Base-by-base conservation (phyloP, 2,113 vertebrate species). In the Perca flavescens region DNA sequence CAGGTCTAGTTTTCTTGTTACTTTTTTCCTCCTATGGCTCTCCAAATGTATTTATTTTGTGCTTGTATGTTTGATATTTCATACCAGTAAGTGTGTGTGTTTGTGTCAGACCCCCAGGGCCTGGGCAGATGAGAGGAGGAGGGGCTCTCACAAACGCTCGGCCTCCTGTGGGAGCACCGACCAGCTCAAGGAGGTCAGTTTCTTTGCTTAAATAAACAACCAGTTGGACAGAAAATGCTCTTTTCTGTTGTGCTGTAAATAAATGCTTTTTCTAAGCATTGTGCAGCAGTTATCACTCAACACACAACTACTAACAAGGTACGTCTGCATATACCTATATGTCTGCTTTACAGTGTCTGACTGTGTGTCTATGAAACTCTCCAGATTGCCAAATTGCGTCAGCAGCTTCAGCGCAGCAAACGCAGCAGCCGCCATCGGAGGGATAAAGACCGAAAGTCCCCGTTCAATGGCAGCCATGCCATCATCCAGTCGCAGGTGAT, bases 141-240 rank as follows among this genome's bases (percentile, higher is more conserved):
- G 94, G 88, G 92, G 94, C 92, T 95, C 93, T 92, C 98, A 99
- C 92, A 99, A 99, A 84, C 98, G 98, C 63, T 99, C 98, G 49
- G 97, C 98, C 47, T 99, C 98, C 3, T 99, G 98, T 95, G 98
- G 98, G 93, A 99, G 97, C 94, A 99, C 97, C 71, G 98, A 99
- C 91, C 98, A 99, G 82, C 97, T 99, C 77, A 99, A 99, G 91
- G 98, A 99, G 98, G 98, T 99, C 83, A 94, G 95, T 74, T 36
- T 40, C 53, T 28, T 16, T 53, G 43, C 50, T 49, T 8, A 66
- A 58, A 83, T 56, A 60, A 50, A 56, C 31, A 56, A 22, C 15
- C 50, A 52, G 21, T 13, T 22, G 40, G 15, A 62, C 1, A 12
- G 40, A 57, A 47, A 25, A n/a, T 16, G 1, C 6, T 4, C 13